phyloP scores from a whole-genome alignment of 2,888 invertebrate species.

The Norana najaformis region DNA sequence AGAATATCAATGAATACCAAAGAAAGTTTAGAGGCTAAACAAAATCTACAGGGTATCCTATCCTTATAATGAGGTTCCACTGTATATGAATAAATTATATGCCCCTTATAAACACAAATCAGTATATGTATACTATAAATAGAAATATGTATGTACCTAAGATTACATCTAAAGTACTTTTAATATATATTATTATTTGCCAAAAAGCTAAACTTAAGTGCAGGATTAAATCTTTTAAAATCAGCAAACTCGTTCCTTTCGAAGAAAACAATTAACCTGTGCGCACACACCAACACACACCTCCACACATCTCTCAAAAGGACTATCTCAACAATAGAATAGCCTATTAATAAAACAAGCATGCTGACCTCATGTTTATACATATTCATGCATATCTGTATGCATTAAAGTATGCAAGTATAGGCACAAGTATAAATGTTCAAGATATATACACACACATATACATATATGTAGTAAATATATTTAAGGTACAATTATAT shows the following conservation, averaged over 20 bases:
- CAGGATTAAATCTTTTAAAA: background rate
- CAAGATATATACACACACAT: background rate
- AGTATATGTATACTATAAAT: no score
- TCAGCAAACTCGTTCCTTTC: background rate
- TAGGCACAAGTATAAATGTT: background rate
- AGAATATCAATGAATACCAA: no score
- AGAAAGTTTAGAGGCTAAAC: background rate
- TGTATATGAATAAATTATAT: background rate
- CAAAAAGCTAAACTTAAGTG: background rate
- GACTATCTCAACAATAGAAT: background rate
- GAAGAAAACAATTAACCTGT: background rate
- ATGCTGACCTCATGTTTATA: background rate
- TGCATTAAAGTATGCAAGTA: background rate
- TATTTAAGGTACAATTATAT: background rate
- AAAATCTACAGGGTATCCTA: background rate
- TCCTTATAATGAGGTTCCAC: background rate
- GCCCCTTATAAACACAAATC: background rate
- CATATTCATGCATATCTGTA: background rate
- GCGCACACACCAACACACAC: background rate
- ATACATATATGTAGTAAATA: background rate
- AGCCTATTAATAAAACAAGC: constrained; percentile 13
- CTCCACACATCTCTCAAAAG: background rate
- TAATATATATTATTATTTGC: background rate
- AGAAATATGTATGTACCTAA: no score
- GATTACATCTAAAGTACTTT: background rate